Evolutionary conservation across 1,140 invertebrate species (phyloP), one percentile per base, ranked within the genome.

Genomic region (Plectus sambesii): DNA sequence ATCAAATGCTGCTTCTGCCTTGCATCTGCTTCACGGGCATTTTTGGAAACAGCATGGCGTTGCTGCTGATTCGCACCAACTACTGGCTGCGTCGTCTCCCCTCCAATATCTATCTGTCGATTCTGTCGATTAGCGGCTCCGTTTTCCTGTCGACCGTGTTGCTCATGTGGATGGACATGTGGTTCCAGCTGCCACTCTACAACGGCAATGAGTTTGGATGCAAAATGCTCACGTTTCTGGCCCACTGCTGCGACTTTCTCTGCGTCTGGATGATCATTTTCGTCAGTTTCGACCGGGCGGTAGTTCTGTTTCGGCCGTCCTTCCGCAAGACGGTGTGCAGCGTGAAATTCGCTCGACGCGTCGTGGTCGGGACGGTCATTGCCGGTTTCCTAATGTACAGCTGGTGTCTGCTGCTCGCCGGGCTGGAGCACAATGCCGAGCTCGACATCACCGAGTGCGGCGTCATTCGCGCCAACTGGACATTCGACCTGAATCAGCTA

Each of bases 201-300:
- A 52, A 43, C 5, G 37, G 60, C 44, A 61, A 51, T 4, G 60
- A 66, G 36, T 9, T 64, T 30, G 62, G 66, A 3, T 66, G 63
- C 49, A 68, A 68, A 33, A 54, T 56, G 20, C 45, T 69, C 25
- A 69, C 64, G 5, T 69, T 67, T 26, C 29, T 64, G 12, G 66
- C 64, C 0, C 64, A 67, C 48, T 51, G 51, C 17, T 66, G 57
- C 41, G 64, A 67, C 53, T 67, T 67, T 35, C 59, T 66, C 27
- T 67, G 64, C 48, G 66, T 69, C 19, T 67, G 66, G 66, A 67
- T 67, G 66, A 67, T 67, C 36, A 53, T 42, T 22, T 65, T 58
- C 51, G 61, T 66, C n/a, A 61, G 57, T 1, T 61, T 49, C 25
- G 64, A 67, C 37, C 58, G 64, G 24, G 62, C 56, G 26, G 56